Percentiles rank a stretch among this genome's conserved stretches.
Conservation (phyloP, 35 echinoderm and acorn worm species). For the Apostichopus japonicus region DNA sequence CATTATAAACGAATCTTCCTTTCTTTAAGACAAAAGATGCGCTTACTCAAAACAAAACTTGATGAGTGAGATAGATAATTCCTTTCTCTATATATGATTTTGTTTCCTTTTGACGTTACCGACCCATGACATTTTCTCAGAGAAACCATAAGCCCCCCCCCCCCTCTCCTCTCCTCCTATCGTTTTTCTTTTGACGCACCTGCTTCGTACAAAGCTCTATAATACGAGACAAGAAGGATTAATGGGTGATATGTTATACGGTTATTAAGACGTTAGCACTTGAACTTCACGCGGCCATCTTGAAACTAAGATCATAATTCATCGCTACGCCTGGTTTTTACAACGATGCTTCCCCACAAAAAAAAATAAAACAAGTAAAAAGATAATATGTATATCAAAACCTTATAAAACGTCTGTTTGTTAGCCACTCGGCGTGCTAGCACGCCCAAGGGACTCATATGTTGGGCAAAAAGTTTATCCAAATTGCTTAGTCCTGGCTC, state of each 20-base stretch:
- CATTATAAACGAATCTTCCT: no score
- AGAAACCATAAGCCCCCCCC: no score
- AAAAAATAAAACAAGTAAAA: not conserved
- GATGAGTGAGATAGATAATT: no score
- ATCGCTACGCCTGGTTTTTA: not conserved
- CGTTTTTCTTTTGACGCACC: not conserved
- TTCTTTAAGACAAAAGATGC: no score
- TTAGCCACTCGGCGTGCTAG: constrained; percentile 33
- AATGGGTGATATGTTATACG: constrained; percentile 1
- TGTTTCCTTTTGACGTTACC: no score
- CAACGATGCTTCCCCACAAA: not conserved
- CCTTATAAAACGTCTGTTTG: constrained; percentile 2
- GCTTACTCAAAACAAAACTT: no score
- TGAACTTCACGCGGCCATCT: constrained; percentile 16
- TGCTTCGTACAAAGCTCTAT: not conserved
- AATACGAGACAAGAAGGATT: not conserved
- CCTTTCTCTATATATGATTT: no score
- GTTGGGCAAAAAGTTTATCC: constrained; percentile 51
- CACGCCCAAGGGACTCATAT: constrained; percentile 43
- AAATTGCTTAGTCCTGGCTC: constrained; percentile 26
- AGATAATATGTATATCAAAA: not conserved
- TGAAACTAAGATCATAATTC: constrained; percentile 21
- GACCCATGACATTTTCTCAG: no score
- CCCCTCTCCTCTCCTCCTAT: no score
- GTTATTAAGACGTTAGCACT: not conserved